Conservation (phyloP, 2,113 vertebrate species). For the Eupsittula cactorum region DNA sequence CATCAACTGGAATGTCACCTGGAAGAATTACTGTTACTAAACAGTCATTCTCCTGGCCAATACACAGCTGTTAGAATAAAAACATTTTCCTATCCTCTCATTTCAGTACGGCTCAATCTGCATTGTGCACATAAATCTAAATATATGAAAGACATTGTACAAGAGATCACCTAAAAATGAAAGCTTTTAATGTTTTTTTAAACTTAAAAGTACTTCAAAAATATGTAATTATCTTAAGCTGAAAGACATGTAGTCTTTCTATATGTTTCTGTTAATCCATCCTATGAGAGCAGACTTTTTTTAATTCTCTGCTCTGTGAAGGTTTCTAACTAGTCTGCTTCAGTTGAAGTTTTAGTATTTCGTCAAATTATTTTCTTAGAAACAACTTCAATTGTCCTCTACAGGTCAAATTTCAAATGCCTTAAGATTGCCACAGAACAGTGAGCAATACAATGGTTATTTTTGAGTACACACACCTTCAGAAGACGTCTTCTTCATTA, state of each 20-base stretch:
- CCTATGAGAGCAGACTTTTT: neutral
- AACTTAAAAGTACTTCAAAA: neutral
- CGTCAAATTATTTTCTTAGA: neutral
- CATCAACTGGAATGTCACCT: neutral
- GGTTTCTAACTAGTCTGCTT: neutral
- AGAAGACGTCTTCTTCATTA: neutral
- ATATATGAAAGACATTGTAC: neutral
- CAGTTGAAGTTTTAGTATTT: neutral
- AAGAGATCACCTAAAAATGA: slow-evolving; percentile 16
- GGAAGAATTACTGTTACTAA: neutral
- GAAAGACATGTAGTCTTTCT: neutral
- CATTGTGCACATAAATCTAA: neutral
- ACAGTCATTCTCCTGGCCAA: neutral
- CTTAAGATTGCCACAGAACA: neutral
- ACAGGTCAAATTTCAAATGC: neutral
- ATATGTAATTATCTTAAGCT: neutral
- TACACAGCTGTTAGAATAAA: neutral
- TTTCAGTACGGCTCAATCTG: neutral
- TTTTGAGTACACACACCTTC: neutral
- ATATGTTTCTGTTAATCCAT: neutral
- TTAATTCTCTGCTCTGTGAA: neutral
- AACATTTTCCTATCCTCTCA: neutral
- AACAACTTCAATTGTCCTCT: neutral
- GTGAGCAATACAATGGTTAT: neutral
- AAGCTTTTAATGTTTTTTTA: neutral